These are phyloP conservation scores for Dolichomitus sp. DNA, from an alignment of 2,888 invertebrate genomes.

Conservation along the genomic window DNA sequence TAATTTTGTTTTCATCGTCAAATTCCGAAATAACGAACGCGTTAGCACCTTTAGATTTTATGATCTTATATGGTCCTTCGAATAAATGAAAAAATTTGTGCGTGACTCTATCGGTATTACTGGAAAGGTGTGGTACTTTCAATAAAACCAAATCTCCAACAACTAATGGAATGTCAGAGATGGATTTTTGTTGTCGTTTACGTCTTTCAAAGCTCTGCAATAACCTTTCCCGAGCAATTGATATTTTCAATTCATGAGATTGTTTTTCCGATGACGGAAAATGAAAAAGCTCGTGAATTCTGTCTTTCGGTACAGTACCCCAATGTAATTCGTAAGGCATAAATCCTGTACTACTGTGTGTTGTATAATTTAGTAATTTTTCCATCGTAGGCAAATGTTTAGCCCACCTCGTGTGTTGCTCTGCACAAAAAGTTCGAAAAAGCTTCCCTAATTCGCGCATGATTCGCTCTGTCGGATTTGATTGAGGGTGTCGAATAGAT, in stretches of 20 bases:
- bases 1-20: neutral
- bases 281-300: neutral
- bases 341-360: neutral
- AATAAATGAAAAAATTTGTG: neutral
- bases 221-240: neutral
- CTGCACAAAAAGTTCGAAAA: slow-evolving; percentile 37
- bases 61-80: slow-evolving; percentile 20
- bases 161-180: neutral
- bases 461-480: slow-evolving; percentile 30
- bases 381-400: slow-evolving; percentile 6
- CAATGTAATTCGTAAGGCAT: slow-evolving; percentile 20
- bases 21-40: neutral
- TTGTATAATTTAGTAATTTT: slow-evolving; percentile 1
- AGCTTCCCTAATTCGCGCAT: slow-evolving; percentile 44
- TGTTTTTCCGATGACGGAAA: neutral
- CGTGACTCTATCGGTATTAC: slow-evolving; percentile 15
- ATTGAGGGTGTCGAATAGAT: slow-evolving; percentile 38
- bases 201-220: neutral
- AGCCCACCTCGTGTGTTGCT: slow-evolving; percentile 41
- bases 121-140: slow-evolving; percentile 40
- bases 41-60: neutral
- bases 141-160: slow-evolving; percentile 44
- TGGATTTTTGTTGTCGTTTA: neutral
- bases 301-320: neutral
- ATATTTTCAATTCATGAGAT: neutral